Percentiles rank a stretch among this genome's conserved stretches.
Evolutionary conservation across 2,797 vertebrate species (phyloP).

Genomic region (Galagoides demidoff): DNA sequence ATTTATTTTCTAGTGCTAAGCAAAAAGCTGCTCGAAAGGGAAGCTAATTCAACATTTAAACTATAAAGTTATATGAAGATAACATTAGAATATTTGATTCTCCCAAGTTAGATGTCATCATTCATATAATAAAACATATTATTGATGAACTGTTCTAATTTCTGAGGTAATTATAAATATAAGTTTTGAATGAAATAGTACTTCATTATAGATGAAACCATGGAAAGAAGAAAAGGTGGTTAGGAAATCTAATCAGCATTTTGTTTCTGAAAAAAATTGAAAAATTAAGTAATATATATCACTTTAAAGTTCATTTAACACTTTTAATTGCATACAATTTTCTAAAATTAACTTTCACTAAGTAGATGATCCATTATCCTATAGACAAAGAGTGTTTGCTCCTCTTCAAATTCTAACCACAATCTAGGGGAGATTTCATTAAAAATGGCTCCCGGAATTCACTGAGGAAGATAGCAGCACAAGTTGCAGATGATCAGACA

Average conservation of each 20-base stretch:
- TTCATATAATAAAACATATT: background rate
- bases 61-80: background rate
- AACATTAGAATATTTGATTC: constrained; percentile 16
- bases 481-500: background rate
- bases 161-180: constrained; percentile 4
- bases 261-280: constrained; percentile 49
- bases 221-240: background rate
- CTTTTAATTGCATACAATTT: background rate
- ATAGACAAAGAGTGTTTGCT: background rate
- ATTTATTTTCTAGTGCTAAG: background rate
- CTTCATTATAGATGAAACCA: background rate
- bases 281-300: background rate
- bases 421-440: background rate
- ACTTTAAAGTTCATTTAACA: background rate
- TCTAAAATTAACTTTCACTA: constrained; percentile 6
- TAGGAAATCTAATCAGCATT: constrained; percentile 17
- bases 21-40: background rate
- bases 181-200: background rate
- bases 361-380: background rate
- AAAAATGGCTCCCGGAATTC: constrained; percentile 1
- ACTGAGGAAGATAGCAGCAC: background rate
- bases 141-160: background rate
- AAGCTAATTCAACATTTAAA: background rate
- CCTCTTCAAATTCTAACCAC: background rate
- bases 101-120: background rate